Conservation (phyloP, 1,140 invertebrate species). For the Tetraneura akinire region DNA sequence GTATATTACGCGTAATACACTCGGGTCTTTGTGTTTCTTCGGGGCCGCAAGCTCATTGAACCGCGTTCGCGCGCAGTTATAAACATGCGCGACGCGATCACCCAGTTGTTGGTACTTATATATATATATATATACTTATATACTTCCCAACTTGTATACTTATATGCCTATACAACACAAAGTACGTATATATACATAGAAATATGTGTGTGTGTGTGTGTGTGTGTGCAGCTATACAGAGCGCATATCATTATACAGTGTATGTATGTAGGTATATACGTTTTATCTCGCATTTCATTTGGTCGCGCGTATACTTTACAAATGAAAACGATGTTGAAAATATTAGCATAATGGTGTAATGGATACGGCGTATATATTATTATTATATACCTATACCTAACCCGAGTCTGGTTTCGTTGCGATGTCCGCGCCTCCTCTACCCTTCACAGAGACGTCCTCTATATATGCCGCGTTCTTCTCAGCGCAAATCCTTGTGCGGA, state of each 20-base stretch:
- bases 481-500: constrained; percentile 21
- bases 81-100: not conserved
- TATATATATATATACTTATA: not conserved
- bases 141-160: too few species aligned
- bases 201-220: too few species aligned
- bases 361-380: constrained; percentile 42
- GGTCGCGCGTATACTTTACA: constrained; percentile 42
- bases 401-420: constrained; percentile 18
- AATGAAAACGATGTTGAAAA: constrained; percentile 49
- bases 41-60: constrained; percentile 43
- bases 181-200: too few species aligned
- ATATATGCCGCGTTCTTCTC: not conserved
- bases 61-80: not conserved
- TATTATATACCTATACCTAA: not conserved
- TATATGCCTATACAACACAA: too few species aligned
- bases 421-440: not conserved
- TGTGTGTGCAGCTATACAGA: too few species aligned
- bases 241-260: too few species aligned
- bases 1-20: too few species aligned
- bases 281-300: constrained; percentile 45
- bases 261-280: too few species aligned
- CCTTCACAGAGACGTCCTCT: not conserved
- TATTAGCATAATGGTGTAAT: constrained; percentile 50
- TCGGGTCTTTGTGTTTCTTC: constrained; percentile 37
- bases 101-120: not conserved